Evolutionary conservation across 1,140 invertebrate species (phyloP), one percentile per base, ranked within the genome.

Genomic region (Antheraea pernyi): DNA sequence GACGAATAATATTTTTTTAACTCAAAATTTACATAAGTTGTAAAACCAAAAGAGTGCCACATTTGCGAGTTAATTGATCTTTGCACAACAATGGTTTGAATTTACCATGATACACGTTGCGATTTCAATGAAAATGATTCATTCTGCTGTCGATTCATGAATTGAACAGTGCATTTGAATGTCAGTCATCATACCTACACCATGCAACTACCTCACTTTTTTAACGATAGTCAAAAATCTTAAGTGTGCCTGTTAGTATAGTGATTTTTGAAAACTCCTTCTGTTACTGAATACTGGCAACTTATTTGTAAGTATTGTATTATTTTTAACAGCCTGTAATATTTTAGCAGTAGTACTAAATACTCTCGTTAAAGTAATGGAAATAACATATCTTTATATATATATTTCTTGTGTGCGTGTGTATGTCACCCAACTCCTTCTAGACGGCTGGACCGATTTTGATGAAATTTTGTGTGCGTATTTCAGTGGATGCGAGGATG

Each of bases 111-210:
- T 53, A 53, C 46, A 16, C 16, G 16, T 53, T n/a, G 46, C 46
- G 46, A 53, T 16, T 53, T 53, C 46, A 53, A 53, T 53, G 46
- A 53, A 53, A 53, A 53, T 53, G 46, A 53, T 53, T 53, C 46
- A 53, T 53, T 53, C 46, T 53, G 46, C 7, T 53, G 46, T 53
- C 46, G 46, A 53, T 53, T 53, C 46, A 53, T 53, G 46, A 53
- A 53, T 53, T 53, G 46, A 53, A 53, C 46, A 53, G 46, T n/a
- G 46, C 46, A 53, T 53, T 53, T 53, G 16, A 6, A 11, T 53
- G 46, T 53, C 46, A 53, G 46, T 53, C 46, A 53, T 53, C 46
- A 16, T 53, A 10, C 10, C 46, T 53, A 53, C 46, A 53, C 16
- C 46, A 16, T 53, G 46, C 46, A 53, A 13, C 16, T 53, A n/a